These are phyloP conservation scores for Drosophila punjabiensis DNA, from an alignment of 1,140 invertebrate genomes.

Conservation along the genomic window DNA sequence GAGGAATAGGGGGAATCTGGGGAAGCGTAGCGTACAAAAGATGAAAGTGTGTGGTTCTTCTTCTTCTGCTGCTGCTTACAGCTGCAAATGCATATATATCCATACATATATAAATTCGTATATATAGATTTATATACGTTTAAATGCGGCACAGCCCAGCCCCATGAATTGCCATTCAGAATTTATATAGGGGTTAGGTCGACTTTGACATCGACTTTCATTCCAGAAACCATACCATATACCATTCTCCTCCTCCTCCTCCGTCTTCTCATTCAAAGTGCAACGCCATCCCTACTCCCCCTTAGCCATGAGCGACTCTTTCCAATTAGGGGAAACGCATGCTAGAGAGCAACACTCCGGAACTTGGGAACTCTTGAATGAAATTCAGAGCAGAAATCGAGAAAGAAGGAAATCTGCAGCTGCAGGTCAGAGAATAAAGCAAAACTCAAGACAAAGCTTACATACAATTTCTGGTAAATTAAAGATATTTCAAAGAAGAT, in stretches of 20 bases:
- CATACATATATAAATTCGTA: slow-evolving; percentile 28
- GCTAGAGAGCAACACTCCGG: slow-evolving; percentile 9
- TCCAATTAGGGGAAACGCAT: slow-evolving; percentile 23
- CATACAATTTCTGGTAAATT: not conserved
- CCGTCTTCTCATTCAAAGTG: not conserved
- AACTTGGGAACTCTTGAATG: slow-evolving; percentile 17
- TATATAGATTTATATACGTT: slow-evolving; percentile 25
- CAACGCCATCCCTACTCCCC: not conserved
- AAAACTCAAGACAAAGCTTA: not conserved
- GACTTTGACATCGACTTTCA: slow-evolving; percentile 37
- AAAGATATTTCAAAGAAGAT: not conserved
- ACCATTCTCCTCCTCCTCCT: not conserved
- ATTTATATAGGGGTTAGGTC: slow-evolving; percentile 35
- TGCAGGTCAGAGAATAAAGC: slow-evolving; percentile 2
- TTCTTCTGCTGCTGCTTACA: slow-evolving; percentile 19
- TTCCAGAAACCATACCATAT: not conserved
- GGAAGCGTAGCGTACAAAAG: slow-evolving; percentile 44
- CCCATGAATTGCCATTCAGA: slow-evolving; percentile 53
- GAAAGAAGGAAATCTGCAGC: not conserved
- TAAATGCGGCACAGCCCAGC: slow-evolving; percentile 4
- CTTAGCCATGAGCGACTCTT: not conserved
- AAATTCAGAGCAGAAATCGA: slow-evolving; percentile 5
- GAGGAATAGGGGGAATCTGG: not conserved
- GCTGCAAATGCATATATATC: slow-evolving; percentile 45
- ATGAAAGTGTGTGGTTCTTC: slow-evolving; percentile 49